Evolutionary conservation across 2,888 invertebrate species (phyloP).

Genomic region (Merodon equestris): DNA sequence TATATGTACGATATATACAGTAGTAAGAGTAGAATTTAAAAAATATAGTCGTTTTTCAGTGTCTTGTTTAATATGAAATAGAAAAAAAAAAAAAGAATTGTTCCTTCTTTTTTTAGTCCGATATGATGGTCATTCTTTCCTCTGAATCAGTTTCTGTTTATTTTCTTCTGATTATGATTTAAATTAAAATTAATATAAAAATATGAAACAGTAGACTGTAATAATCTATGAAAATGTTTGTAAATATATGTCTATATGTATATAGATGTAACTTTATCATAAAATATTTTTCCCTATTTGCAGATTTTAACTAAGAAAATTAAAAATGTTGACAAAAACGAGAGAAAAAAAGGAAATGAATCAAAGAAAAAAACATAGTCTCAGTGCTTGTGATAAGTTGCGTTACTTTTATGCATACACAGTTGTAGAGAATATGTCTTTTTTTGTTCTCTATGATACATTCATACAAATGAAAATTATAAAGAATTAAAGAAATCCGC

Average conservation of each 20-base stretch:
- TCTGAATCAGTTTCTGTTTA: slow-evolving; percentile 12
- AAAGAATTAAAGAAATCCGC: slow-evolving; percentile 64
- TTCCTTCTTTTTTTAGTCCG: slow-evolving; percentile 39
- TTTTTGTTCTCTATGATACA: slow-evolving; percentile 15
- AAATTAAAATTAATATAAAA: slow-evolving; percentile 20
- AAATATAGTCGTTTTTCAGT: slow-evolving; percentile 35
- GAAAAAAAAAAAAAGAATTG: slow-evolving; percentile 1
- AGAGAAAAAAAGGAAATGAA: background rate
- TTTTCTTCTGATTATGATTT: slow-evolving; percentile 2
- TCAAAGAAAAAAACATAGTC: background rate
- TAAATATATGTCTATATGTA: too few relatives aligned
- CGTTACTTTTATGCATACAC: background rate
- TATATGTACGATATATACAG: background rate
- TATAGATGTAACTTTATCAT: too few relatives aligned
- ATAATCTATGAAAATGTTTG: background rate
- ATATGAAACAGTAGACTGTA: slow-evolving; percentile 4
- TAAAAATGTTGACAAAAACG: background rate
- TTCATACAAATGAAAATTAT: slow-evolving; percentile 45
- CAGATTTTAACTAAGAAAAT: slow-evolving; percentile 1
- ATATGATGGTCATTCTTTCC: slow-evolving; percentile 59
- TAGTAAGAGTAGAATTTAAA: slow-evolving; percentile 52
- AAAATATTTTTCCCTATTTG: too few relatives aligned
- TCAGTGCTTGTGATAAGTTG: background rate
- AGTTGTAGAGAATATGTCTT: background rate
- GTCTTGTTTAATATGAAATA: slow-evolving; percentile 35